Evolutionary conservation across 2,888 invertebrate genomes (phyloP), one percentile per base, ranked within the genome.

Genomic region (Listrodromus nycthemerus): DNA sequence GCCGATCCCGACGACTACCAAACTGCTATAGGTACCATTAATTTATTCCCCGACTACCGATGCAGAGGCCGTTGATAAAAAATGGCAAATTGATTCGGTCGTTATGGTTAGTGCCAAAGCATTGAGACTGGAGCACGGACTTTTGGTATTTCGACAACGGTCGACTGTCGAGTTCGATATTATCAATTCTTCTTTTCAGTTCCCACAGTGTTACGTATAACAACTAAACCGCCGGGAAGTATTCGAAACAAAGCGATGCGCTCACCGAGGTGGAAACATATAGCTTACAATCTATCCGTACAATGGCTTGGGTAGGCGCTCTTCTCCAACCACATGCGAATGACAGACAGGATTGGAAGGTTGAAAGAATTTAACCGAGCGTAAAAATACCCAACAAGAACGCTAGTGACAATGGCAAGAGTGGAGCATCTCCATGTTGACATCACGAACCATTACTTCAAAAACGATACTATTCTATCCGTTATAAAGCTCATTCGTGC

Each of bases 321-420:
- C 8, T 0, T 10, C 10, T 4, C 55, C 55, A 10, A 24, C 8
- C 10, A 21, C 55, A 55, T 2, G 21, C 55, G 50, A 41, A 41
- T 69, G 21, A 45, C 55, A 76, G 30, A 30, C 30, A 50, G 41
- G 37, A 45, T 77, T 77, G 24, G 27, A 48, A 13, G 48, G 67
- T 71, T 77, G 66, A 83, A 83, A 81, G 80, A 78, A 52, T 83
- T 75, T 61, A 73, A 63, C 61, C 16, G 65, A 73, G 70, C 76
- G 80, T 77, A 45, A 74, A 66, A 76, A 84, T 70, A 73, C 69
- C 80, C 80, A 80, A 73, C 66, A 70, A n/a, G 5, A 63, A 30
- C 10, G 16, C 6, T 19, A 69, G 58, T 61, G 58, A 61, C 77
- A 50, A 75, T 65, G 65, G 52, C 10, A 8, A 65, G 50, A 66